Percentiles rank a stretch among this genome's conserved stretches.
phyloP scores from a whole-genome alignment of 2,113 vertebrate genomes.

The Scatophagus argus region DNA sequence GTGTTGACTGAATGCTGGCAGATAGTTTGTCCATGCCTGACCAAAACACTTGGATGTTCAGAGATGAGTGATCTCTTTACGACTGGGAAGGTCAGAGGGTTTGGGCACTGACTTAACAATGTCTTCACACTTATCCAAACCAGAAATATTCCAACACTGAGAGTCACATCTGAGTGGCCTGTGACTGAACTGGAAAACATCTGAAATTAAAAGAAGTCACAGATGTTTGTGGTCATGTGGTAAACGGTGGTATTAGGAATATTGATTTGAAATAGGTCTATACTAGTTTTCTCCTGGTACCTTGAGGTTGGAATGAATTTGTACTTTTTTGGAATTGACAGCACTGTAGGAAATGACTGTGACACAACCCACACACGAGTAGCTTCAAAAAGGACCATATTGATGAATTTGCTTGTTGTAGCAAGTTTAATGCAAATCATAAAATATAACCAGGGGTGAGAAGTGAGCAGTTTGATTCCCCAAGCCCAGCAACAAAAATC shows the following conservation, averaged over 20 bases:
- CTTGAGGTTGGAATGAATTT: constrained; percentile 51
- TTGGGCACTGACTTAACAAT: constrained; percentile 43
- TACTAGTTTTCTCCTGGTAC: constrained; percentile 44
- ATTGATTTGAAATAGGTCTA: constrained; percentile 44
- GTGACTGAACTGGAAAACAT: constrained; percentile 48
- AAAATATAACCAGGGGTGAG: neutral
- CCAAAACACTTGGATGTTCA: constrained; percentile 35
- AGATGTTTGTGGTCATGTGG: constrained; percentile 65
- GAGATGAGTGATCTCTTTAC: constrained; percentile 55
- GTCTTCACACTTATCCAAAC: constrained; percentile 70
- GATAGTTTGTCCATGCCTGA: constrained; percentile 44
- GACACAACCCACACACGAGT: neutral
- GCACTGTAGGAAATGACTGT: constrained; percentile 13
- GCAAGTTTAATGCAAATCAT: neutral
- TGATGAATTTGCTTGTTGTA: neutral
- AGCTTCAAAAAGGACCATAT: neutral
- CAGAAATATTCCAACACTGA: constrained; percentile 69
- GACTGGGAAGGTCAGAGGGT: constrained; percentile 39
- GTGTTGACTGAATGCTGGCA: constrained; percentile 58
- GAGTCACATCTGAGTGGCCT: constrained; percentile 49
- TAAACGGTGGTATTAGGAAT: constrained; percentile 36
- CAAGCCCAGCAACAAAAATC: neutral
- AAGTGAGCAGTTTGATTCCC: neutral
- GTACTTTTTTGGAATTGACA: constrained; percentile 41
- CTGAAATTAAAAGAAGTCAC: constrained; percentile 38